Base-by-base conservation (phyloP, 2,888 invertebrate genomes). In the Zaprionus obscuricornis region DNA sequence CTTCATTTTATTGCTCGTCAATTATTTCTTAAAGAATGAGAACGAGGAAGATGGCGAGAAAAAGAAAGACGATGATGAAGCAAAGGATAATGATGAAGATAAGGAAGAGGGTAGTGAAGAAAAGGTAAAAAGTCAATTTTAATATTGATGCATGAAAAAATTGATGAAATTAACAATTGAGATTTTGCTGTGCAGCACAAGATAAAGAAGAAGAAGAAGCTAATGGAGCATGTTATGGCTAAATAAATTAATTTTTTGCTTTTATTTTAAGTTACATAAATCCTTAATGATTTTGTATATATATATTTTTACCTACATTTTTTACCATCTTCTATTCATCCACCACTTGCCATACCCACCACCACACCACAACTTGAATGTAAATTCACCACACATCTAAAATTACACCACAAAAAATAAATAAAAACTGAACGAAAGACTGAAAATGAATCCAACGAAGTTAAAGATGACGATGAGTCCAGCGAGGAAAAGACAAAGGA, bases 161-260 rank as follows among this genome's bases (percentile, higher is more conserved):
- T 33, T 26, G 40, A 14, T 8, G 7, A 43, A 24, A 1, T 46
- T 77, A 84, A 76, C 58, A 47, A 33, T 58, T 45, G 37, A 42
- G 6, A 7, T 39, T 8, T 69, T 71, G 40, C 22, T 45, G 68
- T 57, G 37, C 4, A 26, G 45, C 29, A 20, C 11, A 17, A 49
- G 55, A 45, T 67, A 55, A 66, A 22, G 6, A 47, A n/a, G 8
- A 34, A 42, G 2, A n/a, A 34, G 14, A 43, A 36, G 68, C 66
- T 69, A 69, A 69, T 46, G 27, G 8, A 18, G 75, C 72, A 79
- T 72, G 78, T 27, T 42, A 11, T 47, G 31, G 82, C 65, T 45
- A 43, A 5, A 16, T 37, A 60, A 26, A 42, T 43, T 20, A 29
- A 16, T 31, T 31, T 24, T n/a, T n/a, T n/a, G n/a, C n/a, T n/a